Conservation (phyloP, 1,140 invertebrate species). For the Epicauta chinensis region DNA sequence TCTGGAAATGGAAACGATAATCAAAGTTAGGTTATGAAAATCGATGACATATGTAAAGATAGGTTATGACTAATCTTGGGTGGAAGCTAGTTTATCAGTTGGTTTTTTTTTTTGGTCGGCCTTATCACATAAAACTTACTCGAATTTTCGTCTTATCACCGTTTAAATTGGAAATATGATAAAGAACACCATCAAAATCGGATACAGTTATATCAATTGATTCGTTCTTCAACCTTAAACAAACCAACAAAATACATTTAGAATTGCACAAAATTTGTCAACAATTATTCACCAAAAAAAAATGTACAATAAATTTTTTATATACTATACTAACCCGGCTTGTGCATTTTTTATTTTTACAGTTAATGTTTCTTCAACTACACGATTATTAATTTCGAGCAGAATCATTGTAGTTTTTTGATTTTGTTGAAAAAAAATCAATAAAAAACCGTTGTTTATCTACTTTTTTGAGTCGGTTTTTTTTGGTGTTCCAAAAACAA, state of each 20-base stretch:
- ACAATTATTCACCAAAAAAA: too few species aligned
- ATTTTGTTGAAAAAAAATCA: too few species aligned
- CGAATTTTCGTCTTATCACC: slow-evolving; percentile 94
- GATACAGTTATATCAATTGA: slow-evolving; percentile 88
- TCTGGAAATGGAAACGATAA: slow-evolving; percentile 50
- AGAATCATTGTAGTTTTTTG: slow-evolving; percentile 78
- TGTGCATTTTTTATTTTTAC: slow-evolving; percentile 93
- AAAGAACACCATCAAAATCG: slow-evolving; percentile 98
- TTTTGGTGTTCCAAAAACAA: too few species aligned
- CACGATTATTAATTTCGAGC: slow-evolving; percentile 97
- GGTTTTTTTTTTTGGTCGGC: too few species aligned
- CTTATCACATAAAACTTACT: slow-evolving; percentile 58
- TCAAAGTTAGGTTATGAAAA: neutral
- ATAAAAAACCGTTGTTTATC: too few species aligned
- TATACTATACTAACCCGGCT: slow-evolving; percentile 71
- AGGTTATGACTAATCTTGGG: neutral
- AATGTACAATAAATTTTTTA: neutral
- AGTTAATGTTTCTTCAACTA: slow-evolving; percentile 91
- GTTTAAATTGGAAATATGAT: slow-evolving; percentile 96
- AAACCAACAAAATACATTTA: too few species aligned
- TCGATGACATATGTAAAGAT: neutral
- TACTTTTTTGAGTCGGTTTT: too few species aligned
- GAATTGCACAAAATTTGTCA: slow-evolving; percentile 19
- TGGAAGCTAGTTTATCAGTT: neutral
- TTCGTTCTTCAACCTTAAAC: slow-evolving; percentile 88